Evolutionary conservation across 2,797 vertebrate genomes (phyloP), one percentile per base, ranked within the genome.

Genomic region (Trichosurus vulpecula): DNA sequence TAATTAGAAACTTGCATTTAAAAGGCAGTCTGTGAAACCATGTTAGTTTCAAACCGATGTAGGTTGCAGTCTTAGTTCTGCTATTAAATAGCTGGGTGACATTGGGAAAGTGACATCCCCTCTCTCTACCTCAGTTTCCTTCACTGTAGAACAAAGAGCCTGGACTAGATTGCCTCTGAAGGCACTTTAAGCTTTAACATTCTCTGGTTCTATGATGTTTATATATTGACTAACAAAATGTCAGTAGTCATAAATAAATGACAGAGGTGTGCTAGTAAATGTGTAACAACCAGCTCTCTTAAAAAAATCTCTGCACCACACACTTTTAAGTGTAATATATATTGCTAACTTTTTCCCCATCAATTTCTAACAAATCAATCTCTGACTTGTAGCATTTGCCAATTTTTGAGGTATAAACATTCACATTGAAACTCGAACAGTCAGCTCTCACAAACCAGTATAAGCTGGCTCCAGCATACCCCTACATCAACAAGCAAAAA

Each of bases 1-100:
- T 96, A 87, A 95, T 66, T 90, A 94, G 57, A 97, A 96, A 90
- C 0, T 29, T 92, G 8, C n/a, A 94, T 91, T 94, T 96, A 89
- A 19, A 11, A 96, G 92, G 52, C 93, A 19, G 16, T 91, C 91
- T 92, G 9, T 94, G 95, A 96, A 91, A 81, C n/a, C n/a, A 47
- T 25, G 74, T 81, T 41, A 47, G n/a, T 47, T 81, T 81, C 74
- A 81, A 81, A 81, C 22, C 47, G 74, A 81, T 47, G 6, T 25
- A 41, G 22, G 8, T 81, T 81, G 74, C 25, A 41, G 41, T 47
- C n/a, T 47, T 81, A 41, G 41, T 81, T 81, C 41, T 81, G n/a
- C 74, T 47, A 81, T 47, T 47, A 47, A 81, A n/a, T 81, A 47
- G 41, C 74, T 81, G 19, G 2, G 3, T 47, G 74, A 27, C 22